These are phyloP conservation scores for Lysandra bellargus DNA, from an alignment of 2,888 invertebrate species.

Conservation along the genomic window DNA sequence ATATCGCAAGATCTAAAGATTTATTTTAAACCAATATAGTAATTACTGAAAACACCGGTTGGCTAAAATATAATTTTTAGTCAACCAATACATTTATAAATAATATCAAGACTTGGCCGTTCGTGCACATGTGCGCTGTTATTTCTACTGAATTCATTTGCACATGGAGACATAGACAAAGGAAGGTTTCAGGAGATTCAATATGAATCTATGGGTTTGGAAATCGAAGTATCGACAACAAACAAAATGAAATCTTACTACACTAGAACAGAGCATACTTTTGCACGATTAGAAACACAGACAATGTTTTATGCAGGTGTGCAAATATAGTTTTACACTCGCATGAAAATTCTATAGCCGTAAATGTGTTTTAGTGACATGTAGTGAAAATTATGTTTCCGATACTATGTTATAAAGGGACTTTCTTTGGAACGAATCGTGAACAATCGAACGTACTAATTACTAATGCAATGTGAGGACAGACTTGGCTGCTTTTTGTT, in stretches of 20 bases:
- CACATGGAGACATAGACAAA: conserved; percentile 48
- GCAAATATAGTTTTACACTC: conserved; percentile 37
- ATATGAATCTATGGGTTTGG: conserved; percentile 39
- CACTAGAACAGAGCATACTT: conserved; percentile 16
- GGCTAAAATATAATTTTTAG: too few species aligned
- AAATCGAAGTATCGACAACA: conserved; percentile 29
- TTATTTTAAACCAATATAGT: too few species aligned
- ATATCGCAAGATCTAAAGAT: too few species aligned
- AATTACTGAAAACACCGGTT: too few species aligned
- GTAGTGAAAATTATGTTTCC: conserved; percentile 39
- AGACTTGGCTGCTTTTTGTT: conserved; percentile 40
- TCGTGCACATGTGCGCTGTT: conserved; percentile 20
- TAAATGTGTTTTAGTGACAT: conserved; percentile 38
- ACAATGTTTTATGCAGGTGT: conserved; percentile 36
- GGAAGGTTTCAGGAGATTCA: conserved; percentile 42
- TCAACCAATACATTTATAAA: neutral
- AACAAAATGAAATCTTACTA: conserved; percentile 33
- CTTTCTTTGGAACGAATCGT: conserved; percentile 70
- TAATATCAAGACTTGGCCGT: neutral
- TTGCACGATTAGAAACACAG: conserved; percentile 9
- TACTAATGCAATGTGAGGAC: conserved; percentile 57
- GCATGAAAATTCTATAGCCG: conserved; percentile 31
- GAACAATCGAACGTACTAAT: conserved; percentile 63
- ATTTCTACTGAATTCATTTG: conserved; percentile 51
- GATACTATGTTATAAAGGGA: conserved; percentile 49